Evolutionary conservation across 1,140 invertebrate species (phyloP).

Genomic region (Eumeta japonica): DNA sequence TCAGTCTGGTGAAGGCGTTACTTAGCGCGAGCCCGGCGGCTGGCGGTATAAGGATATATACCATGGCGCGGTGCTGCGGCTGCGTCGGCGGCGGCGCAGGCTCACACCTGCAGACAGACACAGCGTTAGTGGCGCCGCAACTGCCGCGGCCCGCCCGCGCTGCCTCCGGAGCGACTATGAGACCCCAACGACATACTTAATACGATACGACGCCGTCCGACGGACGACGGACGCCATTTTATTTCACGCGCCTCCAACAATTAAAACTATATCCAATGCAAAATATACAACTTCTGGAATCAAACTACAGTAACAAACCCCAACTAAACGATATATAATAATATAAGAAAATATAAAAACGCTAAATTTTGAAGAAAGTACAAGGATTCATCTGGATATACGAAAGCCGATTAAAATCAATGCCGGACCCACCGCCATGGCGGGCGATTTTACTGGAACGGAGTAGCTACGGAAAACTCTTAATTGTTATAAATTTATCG

Average conservation of each 20-base stretch:
- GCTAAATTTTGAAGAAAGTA: slow-evolving; percentile 47
- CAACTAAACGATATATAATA: too few species aligned
- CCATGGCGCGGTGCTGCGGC: slow-evolving; percentile 60
- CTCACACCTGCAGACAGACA: slow-evolving; percentile 61
- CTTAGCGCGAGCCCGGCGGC: slow-evolving; percentile 61
- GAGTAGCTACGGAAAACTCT: too few species aligned
- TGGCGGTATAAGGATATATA: slow-evolving; percentile 60
- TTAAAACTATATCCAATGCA: too few species aligned
- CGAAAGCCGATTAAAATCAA: slow-evolving; percentile 33
- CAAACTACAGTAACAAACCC: too few species aligned
- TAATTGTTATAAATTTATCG: too few species aligned
- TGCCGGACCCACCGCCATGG: slow-evolving; percentile 51
- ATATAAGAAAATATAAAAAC: slow-evolving; percentile 35
- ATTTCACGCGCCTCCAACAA: slow-evolving; percentile 46
- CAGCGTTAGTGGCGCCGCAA: slow-evolving; percentile 56
- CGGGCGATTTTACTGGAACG: slow-evolving; percentile 27
- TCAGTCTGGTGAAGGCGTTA: slow-evolving; percentile 56
- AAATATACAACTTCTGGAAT: too few species aligned
- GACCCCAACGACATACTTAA: slow-evolving; percentile 48
- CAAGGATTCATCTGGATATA: slow-evolving; percentile 42
- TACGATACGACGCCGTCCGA: slow-evolving; percentile 40
- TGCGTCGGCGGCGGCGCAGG: slow-evolving; percentile 53
- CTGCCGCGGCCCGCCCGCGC: slow-evolving; percentile 18
- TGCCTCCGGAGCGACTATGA: slow-evolving; percentile 14
- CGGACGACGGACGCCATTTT: slow-evolving; percentile 41